Percentiles rank a stretch among this genome's conserved stretches.
phyloP scores from a whole-genome alignment of 1,140 invertebrate genomes.

The Lamellibrachia luymesi region DNA sequence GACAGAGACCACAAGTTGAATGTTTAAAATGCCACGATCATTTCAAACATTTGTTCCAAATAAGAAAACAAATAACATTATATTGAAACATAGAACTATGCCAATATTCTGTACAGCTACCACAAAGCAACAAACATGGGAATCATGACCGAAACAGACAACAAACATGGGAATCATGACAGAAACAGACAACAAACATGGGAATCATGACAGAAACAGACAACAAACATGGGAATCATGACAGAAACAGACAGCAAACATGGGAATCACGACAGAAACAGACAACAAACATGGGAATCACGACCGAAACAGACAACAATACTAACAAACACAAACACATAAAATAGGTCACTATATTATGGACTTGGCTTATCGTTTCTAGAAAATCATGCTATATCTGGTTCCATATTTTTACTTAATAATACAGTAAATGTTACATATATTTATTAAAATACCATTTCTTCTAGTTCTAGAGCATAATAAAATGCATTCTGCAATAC shows the following conservation, averaged over 20 bases:
- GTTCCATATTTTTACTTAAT: too few relatives aligned
- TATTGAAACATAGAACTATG: background rate
- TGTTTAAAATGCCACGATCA: background rate
- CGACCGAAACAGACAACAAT: background rate
- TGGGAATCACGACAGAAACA: background rate
- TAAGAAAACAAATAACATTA: background rate
- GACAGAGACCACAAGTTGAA: background rate
- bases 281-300: background rate
- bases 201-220: background rate
- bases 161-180: background rate
- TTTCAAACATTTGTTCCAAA: background rate
- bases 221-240: background rate
- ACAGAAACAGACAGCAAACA: too few relatives aligned
- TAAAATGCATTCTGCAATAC: background rate
- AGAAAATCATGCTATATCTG: background rate
- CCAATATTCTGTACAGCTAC: background rate
- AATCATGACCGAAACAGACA: background rate
- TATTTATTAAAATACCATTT: background rate
- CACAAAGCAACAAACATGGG: background rate
- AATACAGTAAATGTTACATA: background rate
- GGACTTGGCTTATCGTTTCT: background rate
- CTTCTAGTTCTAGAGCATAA: background rate
- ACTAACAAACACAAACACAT: background rate
- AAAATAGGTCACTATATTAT: background rate
- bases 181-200: too few relatives aligned